Evolutionary conservation across 2,113 vertebrate genomes (phyloP).

Genomic region (Podarcis muralis): DNA sequence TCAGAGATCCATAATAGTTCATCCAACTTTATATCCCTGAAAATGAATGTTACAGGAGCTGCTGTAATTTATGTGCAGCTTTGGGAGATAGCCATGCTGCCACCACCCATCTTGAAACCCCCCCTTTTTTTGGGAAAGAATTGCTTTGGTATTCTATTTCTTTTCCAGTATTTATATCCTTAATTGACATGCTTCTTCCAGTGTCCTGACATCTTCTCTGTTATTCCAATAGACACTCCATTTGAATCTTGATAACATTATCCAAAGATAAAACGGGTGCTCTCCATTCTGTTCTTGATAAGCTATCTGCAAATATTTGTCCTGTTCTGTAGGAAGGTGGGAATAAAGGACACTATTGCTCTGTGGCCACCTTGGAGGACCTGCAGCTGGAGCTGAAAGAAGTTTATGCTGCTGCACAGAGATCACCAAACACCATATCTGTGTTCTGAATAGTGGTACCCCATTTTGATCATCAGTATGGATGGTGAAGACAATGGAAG

Average conservation of each 20-base stretch:
- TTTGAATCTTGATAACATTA: not conserved
- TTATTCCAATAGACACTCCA: not conserved
- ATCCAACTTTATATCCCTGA: not conserved
- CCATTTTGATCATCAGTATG: not conserved
- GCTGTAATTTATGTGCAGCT: not conserved
- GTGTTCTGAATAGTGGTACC: not conserved
- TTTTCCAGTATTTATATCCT: not conserved
- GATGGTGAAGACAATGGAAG: not conserved
- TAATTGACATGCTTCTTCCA: not conserved
- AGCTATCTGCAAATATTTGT: slow-evolving; percentile 11
- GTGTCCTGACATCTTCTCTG: not conserved
- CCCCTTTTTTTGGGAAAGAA: not conserved
- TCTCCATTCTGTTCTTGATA: slow-evolving; percentile 4
- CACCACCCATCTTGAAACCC: not conserved
- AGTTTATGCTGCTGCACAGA: not conserved
- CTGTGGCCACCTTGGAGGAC: not conserved
- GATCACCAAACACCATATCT: not conserved
- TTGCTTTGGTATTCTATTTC: not conserved
- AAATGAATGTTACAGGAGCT: not conserved
- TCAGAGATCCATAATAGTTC: not conserved
- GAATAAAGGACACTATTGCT: not conserved
- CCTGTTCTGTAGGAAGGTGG: not conserved
- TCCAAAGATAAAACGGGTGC: not conserved
- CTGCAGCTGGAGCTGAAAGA: not conserved
- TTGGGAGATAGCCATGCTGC: not conserved